A percentile compares a stretch with the other conserved stretches of the same genome.
Conservation (phyloP, 1,140 invertebrate genomes). For the Philotrypesis tridentata region DNA sequence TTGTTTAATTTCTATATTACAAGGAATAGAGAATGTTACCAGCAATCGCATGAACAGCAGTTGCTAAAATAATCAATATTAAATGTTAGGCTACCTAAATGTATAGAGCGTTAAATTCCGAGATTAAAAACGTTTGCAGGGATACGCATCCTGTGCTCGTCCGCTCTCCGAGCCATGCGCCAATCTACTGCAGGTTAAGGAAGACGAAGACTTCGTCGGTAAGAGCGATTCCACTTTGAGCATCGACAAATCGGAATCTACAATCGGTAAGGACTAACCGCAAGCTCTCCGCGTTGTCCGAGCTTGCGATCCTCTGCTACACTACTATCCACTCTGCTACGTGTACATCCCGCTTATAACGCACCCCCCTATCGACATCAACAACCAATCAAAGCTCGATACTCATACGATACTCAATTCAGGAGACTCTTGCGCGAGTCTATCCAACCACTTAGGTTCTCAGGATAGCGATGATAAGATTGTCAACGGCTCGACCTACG, state of each 20-base stretch:
- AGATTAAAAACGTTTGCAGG: constrained; percentile 57
- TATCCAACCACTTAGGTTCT: constrained; percentile 30
- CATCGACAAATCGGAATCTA: constrained; percentile 60
- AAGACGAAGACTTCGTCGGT: constrained; percentile 69
- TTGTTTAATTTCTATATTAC: too few relatives aligned
- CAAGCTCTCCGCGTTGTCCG: not conserved
- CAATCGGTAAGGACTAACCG: constrained; percentile 59
- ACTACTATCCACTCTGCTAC: not conserved
- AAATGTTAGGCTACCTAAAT: too few relatives aligned
- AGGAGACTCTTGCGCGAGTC: constrained; percentile 42
- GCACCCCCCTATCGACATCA: not conserved
- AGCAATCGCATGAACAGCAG: too few relatives aligned
- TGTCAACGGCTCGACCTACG: constrained; percentile 50
- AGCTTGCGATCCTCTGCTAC: not conserved
- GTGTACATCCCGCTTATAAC: not conserved
- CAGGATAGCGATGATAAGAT: constrained; percentile 19
- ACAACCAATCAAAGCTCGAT: constrained; percentile 12
- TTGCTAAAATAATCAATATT: too few relatives aligned
- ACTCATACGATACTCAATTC: constrained; percentile 24
- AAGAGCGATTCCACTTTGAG: constrained; percentile 61
- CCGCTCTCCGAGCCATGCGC: constrained; percentile 66
- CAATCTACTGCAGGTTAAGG: constrained; percentile 76
- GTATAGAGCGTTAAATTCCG: too few relatives aligned
- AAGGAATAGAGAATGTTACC: too few relatives aligned
- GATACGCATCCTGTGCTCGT: constrained; percentile 64